phyloP scores from a whole-genome alignment of 1,140 invertebrate species.

The Achatina immaculata region DNA sequence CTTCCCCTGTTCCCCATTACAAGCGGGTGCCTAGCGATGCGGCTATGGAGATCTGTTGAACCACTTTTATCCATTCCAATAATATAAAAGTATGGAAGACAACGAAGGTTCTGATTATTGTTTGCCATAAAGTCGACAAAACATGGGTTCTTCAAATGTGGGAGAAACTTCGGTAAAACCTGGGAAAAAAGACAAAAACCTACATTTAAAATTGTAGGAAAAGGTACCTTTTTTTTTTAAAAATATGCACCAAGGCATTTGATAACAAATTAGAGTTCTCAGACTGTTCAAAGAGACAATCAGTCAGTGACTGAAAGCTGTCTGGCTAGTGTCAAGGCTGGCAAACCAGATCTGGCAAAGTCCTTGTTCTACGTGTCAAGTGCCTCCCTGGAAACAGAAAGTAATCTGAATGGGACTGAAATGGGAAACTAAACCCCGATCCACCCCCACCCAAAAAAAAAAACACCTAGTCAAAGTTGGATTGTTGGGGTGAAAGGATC shows the following conservation, averaged over 20 bases:
- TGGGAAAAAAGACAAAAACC: conserved; percentile 9
- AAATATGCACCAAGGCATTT: background rate
- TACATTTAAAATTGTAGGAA: background rate
- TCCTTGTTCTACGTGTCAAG: too few relatives aligned
- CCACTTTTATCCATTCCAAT: conserved; percentile 46
- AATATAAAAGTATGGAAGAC: conserved; percentile 50
- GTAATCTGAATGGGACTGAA: too few relatives aligned
- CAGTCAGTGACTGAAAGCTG: too few relatives aligned
- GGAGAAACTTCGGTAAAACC: conserved; percentile 48
- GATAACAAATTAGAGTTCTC: background rate
- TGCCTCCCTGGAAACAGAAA: too few relatives aligned
- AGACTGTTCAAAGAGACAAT: too few relatives aligned
- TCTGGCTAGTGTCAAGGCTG: too few relatives aligned
- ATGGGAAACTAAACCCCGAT: too few relatives aligned
- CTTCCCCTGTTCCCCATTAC: conserved; percentile 13
- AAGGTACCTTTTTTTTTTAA: too few relatives aligned
- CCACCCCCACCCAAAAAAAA: too few relatives aligned
- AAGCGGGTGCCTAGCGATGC: conserved; percentile 34
- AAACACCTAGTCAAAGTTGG: too few relatives aligned
- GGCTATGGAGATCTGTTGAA: conserved; percentile 40
- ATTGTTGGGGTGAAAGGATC: too few relatives aligned
- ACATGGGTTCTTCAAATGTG: conserved; percentile 58
- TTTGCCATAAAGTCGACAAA: conserved; percentile 37
- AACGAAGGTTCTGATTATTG: conserved; percentile 30
- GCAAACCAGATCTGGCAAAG: too few relatives aligned